Percentiles rank a stretch among this genome's conserved stretches.
Conservation (phyloP, 64 coral and sea anemone genomes). For the Montipora cactus region DNA sequence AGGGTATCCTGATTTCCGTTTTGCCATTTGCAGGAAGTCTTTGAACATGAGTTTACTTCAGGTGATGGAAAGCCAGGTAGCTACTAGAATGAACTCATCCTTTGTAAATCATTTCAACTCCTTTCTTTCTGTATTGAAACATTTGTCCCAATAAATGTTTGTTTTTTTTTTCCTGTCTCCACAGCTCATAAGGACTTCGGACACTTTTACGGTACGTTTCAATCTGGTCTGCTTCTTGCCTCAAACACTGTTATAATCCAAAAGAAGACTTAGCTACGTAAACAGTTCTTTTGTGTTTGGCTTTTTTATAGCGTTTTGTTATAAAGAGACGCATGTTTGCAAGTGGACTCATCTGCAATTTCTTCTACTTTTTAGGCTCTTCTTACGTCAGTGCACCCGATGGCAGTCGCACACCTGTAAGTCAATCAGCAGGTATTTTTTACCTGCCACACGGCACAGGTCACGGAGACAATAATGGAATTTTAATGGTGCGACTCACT, state of each 20-base stretch:
- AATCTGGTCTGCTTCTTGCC: no score
- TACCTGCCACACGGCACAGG: no score
- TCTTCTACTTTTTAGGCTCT: constrained; percentile 64
- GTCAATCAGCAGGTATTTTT: not conserved
- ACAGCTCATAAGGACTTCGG: constrained; percentile 99
- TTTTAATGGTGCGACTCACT: no score
- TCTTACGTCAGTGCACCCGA: constrained; percentile 95
- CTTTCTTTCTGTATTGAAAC: not conserved
- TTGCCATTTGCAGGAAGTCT: constrained; percentile 70
- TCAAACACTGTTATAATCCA: no score
- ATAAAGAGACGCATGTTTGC: not conserved
- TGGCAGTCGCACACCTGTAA: constrained; percentile 94
- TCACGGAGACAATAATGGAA: no score
- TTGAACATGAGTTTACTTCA: constrained; percentile 97
- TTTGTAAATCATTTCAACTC: not conserved
- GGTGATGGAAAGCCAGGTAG: constrained; percentile 99
- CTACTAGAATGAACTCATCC: not conserved
- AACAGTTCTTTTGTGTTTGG: not conserved
- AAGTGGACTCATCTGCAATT: not conserved
- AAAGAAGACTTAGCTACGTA: no score
- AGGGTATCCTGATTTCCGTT: not conserved
- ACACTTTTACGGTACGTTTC: constrained; percentile 95
- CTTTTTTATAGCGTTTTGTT: not conserved
- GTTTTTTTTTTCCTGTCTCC: not conserved
- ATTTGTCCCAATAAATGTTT: not conserved